These are phyloP conservation scores for Panzeria rudis DNA, from an alignment of 2,888 invertebrate genomes.

Conservation along the genomic window DNA sequence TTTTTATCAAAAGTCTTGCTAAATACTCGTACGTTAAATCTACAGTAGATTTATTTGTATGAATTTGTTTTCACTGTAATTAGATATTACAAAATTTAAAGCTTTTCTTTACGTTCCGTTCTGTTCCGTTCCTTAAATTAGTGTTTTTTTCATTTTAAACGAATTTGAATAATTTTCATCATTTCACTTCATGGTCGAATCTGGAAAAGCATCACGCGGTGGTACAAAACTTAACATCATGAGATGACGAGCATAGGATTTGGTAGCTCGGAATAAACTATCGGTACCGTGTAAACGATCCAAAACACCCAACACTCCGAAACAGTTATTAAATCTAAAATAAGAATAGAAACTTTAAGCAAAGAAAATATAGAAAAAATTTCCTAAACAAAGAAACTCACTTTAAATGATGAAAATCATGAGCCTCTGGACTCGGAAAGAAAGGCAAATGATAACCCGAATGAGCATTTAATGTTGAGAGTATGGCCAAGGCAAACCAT, in stretches of 20 bases:
- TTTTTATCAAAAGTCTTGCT: conserved; percentile 54
- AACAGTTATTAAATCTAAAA: conserved; percentile 92
- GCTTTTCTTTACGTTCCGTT: conserved; percentile 57
- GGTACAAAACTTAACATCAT: conserved; percentile 89
- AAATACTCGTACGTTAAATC: conserved; percentile 1
- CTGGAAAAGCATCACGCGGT: conserved; percentile 88
- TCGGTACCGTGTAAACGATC: conserved; percentile 94
- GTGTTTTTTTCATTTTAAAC: conserved; percentile 1
- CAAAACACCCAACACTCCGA: conserved; percentile 91
- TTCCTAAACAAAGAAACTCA: conserved; percentile 83
- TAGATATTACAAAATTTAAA: conserved; percentile 52
- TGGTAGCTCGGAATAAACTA: conserved; percentile 88
- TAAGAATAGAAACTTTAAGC: not conserved
- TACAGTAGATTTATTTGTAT: conserved; percentile 32
- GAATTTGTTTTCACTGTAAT: conserved; percentile 13
- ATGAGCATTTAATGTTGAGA: conserved; percentile 92
- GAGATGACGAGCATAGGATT: conserved; percentile 89
- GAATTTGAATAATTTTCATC: not conserved
- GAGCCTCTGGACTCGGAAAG: conserved; percentile 93
- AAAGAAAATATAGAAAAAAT: no score
- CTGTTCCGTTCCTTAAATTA: conserved; percentile 32
- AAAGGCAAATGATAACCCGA: conserved; percentile 94
- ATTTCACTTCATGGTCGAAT: conserved; percentile 81
- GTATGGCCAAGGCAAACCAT: conserved; percentile 91
- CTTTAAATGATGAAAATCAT: conserved; percentile 95